phyloP scores from a whole-genome alignment of 30 jellyfish, hydroid and myxozoan species.

The Nemopilema nomurai region DNA sequence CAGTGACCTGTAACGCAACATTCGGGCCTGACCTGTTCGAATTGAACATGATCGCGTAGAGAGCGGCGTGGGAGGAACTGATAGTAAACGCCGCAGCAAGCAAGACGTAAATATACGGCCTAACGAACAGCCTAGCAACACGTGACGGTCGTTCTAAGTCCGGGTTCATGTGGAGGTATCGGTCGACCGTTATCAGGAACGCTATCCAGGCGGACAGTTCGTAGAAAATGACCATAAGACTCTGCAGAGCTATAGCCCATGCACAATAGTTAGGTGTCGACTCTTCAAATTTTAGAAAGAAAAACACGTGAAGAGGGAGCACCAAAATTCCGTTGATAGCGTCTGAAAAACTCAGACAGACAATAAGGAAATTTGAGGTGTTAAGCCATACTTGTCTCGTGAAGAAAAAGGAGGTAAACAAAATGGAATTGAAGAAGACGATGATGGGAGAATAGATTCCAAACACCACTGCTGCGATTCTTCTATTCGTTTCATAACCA shows the following conservation, averaged over 20 bases:
- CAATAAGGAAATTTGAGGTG: background rate
- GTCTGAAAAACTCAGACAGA: background rate
- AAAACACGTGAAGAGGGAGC: background rate
- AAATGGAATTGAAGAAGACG: background rate
- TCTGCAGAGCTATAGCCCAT: background rate
- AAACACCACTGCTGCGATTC: background rate
- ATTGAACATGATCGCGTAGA: background rate
- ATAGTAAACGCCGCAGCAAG: background rate
- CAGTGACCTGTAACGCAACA: background rate
- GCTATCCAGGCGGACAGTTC: background rate
- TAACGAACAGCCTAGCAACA: background rate
- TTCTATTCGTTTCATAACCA: background rate
- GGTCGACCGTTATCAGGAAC: background rate
- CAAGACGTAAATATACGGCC: background rate
- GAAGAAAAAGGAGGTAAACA: background rate
- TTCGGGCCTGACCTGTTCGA: background rate
- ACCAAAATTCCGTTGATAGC: background rate
- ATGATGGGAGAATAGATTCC: background rate
- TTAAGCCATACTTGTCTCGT: background rate
- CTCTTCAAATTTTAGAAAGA: background rate
- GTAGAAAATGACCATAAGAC: background rate
- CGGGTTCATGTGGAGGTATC: background rate
- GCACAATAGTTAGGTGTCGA: background rate
- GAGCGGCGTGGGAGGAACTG: background rate
- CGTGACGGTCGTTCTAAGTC: background rate